Conservation (phyloP, 2,113 vertebrate genomes). For the Hippolais icterina region DNA sequence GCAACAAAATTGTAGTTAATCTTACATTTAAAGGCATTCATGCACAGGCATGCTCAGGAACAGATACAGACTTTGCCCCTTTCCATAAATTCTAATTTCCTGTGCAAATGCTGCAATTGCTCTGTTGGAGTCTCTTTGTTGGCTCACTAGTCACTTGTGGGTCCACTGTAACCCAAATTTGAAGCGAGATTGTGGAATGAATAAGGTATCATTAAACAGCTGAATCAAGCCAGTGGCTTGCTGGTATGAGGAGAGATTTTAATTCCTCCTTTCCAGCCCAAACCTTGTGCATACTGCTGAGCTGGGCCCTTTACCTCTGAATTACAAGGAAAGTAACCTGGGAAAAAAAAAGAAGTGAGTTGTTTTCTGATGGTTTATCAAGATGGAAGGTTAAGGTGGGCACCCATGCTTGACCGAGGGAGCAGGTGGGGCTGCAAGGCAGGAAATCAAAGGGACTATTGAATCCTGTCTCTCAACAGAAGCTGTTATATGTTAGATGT, state of each 20-base stretch:
- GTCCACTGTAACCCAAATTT: background rate
- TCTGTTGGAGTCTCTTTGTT: background rate
- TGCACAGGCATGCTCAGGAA: background rate
- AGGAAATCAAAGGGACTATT: background rate
- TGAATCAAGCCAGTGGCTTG: background rate
- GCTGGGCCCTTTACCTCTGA: background rate
- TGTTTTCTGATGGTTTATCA: background rate
- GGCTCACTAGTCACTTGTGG: background rate
- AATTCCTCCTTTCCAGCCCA: background rate
- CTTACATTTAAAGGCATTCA: too few species aligned
- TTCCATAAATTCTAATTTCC: background rate
- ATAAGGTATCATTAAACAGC: background rate
- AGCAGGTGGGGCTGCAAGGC: background rate
- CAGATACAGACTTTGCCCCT: background rate
- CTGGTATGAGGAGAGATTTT: background rate
- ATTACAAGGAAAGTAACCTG: background rate
- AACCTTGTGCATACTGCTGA: background rate
- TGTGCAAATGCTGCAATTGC: background rate
- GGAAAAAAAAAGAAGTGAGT: background rate
- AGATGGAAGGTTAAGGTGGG: background rate
- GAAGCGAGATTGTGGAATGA: background rate
- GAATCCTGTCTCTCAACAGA: background rate
- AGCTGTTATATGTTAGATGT: background rate
- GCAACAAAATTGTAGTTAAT: background rate
- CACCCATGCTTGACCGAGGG: background rate